Base-by-base conservation (phyloP, 2,888 invertebrate species). In the Drosophila ustulata region DNA sequence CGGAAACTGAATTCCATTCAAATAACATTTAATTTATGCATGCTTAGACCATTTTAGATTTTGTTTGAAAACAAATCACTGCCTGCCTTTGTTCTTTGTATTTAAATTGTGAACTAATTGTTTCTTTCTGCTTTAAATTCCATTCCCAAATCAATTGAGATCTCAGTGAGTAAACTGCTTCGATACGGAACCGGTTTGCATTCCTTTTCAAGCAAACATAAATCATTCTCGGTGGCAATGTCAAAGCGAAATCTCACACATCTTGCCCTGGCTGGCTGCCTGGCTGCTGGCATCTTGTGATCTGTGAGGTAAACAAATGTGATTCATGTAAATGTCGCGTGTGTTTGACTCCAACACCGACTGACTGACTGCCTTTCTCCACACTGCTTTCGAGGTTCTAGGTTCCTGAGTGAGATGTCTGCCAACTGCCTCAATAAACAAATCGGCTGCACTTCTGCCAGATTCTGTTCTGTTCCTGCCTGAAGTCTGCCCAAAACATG, bases 281-380 rank as follows among this genome's bases (percentile, higher is more conserved):
- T 28, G 28, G n/a, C 7, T 37, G 55, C 13, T 18, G 47, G 55
- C 32, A 56, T 56, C 55, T 53, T 32, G 25, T 26, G 56, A 56
- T 46, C 57, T 63, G 41, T 65, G 53, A 64, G 46, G 64, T 68
- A 68, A 58, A 68, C 67, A 64, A 64, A 63, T 34, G 43, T 68
- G 56, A 66, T 47, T 64, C 67, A 64, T 68, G 67, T 53, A 64
- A 52, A 57, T 68, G 67, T 68, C 67, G 55, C 67, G 67, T 64
- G 64, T 47, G 30, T 26, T 52, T 18, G 18, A 18, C 18, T 18
- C 18, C 18, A 18, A 18, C 18, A 18, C 18, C 32, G 25, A 46
- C 23, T 50, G 49, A 5, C n/a, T 25, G 50, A 43, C 51, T 53
- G 57, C 45, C 45, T 25, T 45, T 45, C 18, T 28, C 52, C 6